phyloP scores from a whole-genome alignment of 2,113 vertebrate genomes.

The Lampris megalopsis region DNA sequence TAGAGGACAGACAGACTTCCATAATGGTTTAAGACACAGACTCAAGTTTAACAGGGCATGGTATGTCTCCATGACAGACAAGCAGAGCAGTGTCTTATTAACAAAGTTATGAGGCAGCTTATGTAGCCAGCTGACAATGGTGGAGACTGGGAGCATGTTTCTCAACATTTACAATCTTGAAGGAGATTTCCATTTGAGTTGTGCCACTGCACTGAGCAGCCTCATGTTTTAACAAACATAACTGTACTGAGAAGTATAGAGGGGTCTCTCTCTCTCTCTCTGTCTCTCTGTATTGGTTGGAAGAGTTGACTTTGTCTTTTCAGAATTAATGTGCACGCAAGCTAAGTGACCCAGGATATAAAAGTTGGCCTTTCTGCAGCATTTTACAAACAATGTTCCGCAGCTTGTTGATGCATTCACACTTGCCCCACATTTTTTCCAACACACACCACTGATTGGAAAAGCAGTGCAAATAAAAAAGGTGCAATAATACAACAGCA shows the following conservation, averaged over 20 bases:
- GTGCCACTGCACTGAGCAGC: conserved; percentile 17
- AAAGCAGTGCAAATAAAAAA: conserved; percentile 13
- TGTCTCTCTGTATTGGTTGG: no score
- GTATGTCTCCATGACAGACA: conserved; percentile 54
- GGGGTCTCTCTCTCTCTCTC: neutral
- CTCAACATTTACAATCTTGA: neutral
- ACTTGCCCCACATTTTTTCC: conserved; percentile 53
- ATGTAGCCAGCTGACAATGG: conserved; percentile 30
- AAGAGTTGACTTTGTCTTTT: neutral
- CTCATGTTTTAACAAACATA: neutral
- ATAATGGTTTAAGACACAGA: conserved; percentile 17
- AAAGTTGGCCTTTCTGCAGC: conserved; percentile 18
- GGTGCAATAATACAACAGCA: conserved; percentile 45
- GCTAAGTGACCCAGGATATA: conserved; percentile 25
- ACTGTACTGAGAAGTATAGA: neutral
- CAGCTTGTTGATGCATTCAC: conserved; percentile 56
- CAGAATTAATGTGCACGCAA: conserved; percentile 3
- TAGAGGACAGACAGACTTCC: conserved; percentile 22
- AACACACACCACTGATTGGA: conserved; percentile 46
- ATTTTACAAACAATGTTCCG: conserved; percentile 21
- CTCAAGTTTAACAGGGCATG: conserved; percentile 36
- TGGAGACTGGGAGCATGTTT: conserved; percentile 32
- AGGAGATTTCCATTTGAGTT: conserved; percentile 39
- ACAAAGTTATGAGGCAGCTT: conserved; percentile 24
- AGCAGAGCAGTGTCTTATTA: conserved; percentile 32